Percentiles rank a stretch among this genome's conserved stretches.
Conservation (phyloP, 2,888 invertebrate species). For the Willowsia nigromaculata region DNA sequence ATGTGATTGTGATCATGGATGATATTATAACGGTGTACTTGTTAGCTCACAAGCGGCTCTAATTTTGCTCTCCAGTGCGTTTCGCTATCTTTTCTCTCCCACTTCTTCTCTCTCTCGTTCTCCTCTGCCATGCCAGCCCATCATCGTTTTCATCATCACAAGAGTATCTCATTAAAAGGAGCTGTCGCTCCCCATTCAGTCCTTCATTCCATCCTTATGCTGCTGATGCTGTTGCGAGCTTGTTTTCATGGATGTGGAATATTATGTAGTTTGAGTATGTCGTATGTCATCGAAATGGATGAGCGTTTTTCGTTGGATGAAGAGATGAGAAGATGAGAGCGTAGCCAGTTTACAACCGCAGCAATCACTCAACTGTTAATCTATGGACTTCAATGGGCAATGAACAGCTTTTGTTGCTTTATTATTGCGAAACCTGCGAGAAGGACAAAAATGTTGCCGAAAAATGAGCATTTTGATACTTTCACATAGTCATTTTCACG, state of each 20-base stretch:
- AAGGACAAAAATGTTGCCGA: too few species aligned
- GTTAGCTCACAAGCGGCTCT: constrained; percentile 60
- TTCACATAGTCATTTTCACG: too few species aligned
- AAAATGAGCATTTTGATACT: too few species aligned
- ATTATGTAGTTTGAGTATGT: not conserved
- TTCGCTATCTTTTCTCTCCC: constrained; percentile 22
- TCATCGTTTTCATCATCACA: constrained; percentile 57
- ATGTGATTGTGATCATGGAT: constrained; percentile 64
- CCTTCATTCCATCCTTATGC: constrained; percentile 40
- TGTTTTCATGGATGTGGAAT: constrained; percentile 16
- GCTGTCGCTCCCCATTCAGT: constrained; percentile 59
- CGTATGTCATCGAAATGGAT: not conserved
- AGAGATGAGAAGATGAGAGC: not conserved
- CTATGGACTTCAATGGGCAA: constrained; percentile 42
- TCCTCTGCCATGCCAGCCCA: constrained; percentile 4
- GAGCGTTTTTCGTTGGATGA: not conserved
- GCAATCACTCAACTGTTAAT: constrained; percentile 43
- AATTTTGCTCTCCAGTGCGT: constrained; percentile 51
- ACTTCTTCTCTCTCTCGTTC: not conserved
- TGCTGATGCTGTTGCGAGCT: not conserved
- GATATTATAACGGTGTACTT: constrained; percentile 66
- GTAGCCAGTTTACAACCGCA: constrained; percentile 44
- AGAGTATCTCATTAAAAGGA: constrained; percentile 69
- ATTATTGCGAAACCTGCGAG: too few species aligned
- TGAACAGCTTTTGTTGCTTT: constrained; percentile 12